These are phyloP conservation scores for Ametastegia equiseti DNA, from an alignment of 2,888 invertebrate species.

Conservation along the genomic window DNA sequence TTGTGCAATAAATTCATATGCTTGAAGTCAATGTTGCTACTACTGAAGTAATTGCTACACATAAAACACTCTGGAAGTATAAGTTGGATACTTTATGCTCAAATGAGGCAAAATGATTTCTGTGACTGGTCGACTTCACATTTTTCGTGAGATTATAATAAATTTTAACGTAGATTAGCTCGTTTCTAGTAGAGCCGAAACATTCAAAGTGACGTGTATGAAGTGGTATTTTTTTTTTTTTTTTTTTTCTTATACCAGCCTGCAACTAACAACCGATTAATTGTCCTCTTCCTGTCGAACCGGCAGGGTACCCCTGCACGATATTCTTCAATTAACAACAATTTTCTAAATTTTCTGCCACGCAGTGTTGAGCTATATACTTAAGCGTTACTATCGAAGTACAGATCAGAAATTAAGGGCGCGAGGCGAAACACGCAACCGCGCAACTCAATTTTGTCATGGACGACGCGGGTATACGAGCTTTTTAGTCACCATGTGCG, in stretches of 20 bases:
- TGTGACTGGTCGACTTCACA: too few relatives aligned
- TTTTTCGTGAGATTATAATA: background rate
- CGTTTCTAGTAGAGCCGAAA: background rate
- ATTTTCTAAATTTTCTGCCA: slow-evolving; percentile 37
- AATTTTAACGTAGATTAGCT: background rate
- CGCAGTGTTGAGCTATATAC: slow-evolving; percentile 22
- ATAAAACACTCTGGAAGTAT: too few relatives aligned
- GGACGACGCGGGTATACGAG: slow-evolving; percentile 23
- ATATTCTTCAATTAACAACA: slow-evolving; percentile 46
- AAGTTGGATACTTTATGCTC: too few relatives aligned
- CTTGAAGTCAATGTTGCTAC: too few relatives aligned
- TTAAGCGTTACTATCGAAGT: slow-evolving; percentile 44
- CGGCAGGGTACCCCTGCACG: slow-evolving; percentile 8
- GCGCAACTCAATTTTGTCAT: slow-evolving; percentile 45
- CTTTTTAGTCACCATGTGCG: slow-evolving; percentile 28
- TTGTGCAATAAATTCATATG: too few relatives aligned
- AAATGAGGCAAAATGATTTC: too few relatives aligned
- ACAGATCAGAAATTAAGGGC: slow-evolving; percentile 43
- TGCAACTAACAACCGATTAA: slow-evolving; percentile 34
- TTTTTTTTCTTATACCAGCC: too few relatives aligned
- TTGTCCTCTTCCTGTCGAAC: slow-evolving; percentile 41
- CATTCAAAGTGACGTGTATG: background rate
- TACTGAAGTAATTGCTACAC: too few relatives aligned
- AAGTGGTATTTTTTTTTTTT: background rate
- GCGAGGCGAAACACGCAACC: slow-evolving; percentile 44